Conservation (phyloP, 2,113 vertebrate species). For the Pipa parva region DNA sequence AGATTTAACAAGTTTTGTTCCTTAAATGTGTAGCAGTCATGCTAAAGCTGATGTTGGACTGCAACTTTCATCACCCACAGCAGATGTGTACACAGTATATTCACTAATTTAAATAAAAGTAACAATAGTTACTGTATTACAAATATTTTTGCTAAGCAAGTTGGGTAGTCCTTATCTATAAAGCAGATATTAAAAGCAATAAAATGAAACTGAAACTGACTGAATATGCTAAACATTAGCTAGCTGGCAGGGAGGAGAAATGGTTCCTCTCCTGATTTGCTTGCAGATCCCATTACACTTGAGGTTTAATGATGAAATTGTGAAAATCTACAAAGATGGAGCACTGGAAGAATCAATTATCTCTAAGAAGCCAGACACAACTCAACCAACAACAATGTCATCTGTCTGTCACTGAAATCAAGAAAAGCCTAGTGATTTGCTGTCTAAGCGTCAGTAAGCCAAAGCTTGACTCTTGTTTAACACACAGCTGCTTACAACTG, state of each 20-base stretch:
- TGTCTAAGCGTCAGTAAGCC: constrained; percentile 7
- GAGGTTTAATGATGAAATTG: neutral
- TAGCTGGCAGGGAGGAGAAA: neutral
- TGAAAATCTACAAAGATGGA: constrained; percentile 2
- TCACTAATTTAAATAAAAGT: too few relatives aligned
- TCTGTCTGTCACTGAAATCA: constrained; percentile 2
- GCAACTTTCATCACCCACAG: too few relatives aligned
- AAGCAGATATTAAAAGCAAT: too few relatives aligned
- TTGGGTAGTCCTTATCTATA: too few relatives aligned
- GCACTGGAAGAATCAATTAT: constrained; percentile 16
- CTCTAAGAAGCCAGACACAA: constrained; percentile 1
- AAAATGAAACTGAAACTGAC: too few relatives aligned
- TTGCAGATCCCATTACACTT: neutral
- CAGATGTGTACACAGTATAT: too few relatives aligned
- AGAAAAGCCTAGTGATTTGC: constrained; percentile 13
- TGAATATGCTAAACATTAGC: too few relatives aligned
- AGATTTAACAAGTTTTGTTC: too few relatives aligned
- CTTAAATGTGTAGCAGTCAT: too few relatives aligned
- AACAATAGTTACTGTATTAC: too few relatives aligned
- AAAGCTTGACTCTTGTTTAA: constrained; percentile 3
- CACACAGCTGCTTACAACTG: constrained; percentile 39
- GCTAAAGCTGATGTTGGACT: too few relatives aligned
- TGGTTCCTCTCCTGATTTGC: neutral
- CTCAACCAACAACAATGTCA: constrained; percentile 1
- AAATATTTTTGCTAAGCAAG: too few relatives aligned